Conservation (phyloP, 2,888 invertebrate species). For the Tricholauxania praeusta region DNA sequence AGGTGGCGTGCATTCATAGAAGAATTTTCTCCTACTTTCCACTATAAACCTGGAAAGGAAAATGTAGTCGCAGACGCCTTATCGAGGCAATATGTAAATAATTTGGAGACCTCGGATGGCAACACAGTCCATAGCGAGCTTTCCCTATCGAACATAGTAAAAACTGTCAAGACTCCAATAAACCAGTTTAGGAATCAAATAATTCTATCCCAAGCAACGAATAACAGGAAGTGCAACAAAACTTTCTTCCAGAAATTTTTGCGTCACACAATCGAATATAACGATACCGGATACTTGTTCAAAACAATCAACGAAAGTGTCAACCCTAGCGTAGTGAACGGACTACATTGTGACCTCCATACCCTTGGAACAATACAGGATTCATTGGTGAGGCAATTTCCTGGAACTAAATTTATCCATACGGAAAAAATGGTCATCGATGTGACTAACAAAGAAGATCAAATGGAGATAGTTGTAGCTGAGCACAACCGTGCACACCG, state of each 20-base stretch:
- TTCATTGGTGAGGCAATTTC: slow-evolving; percentile 1
- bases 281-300: slow-evolving; percentile 25
- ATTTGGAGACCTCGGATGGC: slow-evolving; percentile 15
- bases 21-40: slow-evolving; percentile 40
- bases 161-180: slow-evolving; percentile 25
- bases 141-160: slow-evolving; percentile 33
- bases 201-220: slow-evolving; percentile 32
- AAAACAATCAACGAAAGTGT: slow-evolving; percentile 18
- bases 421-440: slow-evolving; percentile 39
- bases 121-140: slow-evolving; percentile 35
- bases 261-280: slow-evolving; percentile 17
- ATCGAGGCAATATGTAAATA: slow-evolving; percentile 38
- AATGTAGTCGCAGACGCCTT: slow-evolving; percentile 44
- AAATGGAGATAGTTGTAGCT: slow-evolving; percentile 37
- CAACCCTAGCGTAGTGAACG: slow-evolving; percentile 34
- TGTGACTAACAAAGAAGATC: slow-evolving; percentile 38
- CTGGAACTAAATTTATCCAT: slow-evolving; percentile 38
- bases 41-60: slow-evolving; percentile 42
- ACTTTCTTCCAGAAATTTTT: slow-evolving; percentile 30
- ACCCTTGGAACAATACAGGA: slow-evolving; percentile 36
- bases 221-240: slow-evolving; percentile 26
- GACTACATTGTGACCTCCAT: slow-evolving; percentile 34
- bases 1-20: slow-evolving; percentile 39
- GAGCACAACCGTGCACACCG: slow-evolving; percentile 40
- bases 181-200: slow-evolving; percentile 43